Conservation (phyloP, 2,888 invertebrate genomes). For the Limenitis camilla region DNA sequence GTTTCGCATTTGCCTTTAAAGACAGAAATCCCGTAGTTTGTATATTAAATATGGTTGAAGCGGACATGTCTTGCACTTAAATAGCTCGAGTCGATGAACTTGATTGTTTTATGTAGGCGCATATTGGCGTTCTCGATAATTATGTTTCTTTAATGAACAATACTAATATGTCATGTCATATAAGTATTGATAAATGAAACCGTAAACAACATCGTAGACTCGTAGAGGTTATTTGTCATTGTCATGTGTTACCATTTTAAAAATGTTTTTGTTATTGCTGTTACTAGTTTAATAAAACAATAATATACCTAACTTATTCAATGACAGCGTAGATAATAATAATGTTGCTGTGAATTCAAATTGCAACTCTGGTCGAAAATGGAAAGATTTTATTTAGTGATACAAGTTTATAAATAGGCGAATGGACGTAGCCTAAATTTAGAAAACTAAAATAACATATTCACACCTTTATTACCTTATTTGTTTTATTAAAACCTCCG, state of each 20-base stretch:
- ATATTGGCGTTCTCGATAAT: constrained; percentile 2
- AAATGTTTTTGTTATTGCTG: no score
- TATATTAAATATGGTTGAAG: constrained; percentile 37
- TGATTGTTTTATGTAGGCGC: constrained; percentile 33
- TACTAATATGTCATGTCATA: background rate
- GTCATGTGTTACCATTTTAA: background rate
- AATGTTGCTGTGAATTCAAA: background rate
- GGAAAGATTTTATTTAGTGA: no score
- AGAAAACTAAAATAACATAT: background rate
- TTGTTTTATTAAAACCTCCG: constrained; percentile 2
- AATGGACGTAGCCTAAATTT: no score
- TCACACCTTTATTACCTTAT: background rate
- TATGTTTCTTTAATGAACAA: constrained; percentile 7
- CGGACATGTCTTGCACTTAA: constrained; percentile 43
- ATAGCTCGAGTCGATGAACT: constrained; percentile 56
- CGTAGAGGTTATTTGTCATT: background rate
- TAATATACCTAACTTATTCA: no score
- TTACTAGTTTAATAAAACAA: no score
- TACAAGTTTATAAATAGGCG: no score
- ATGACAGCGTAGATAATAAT: background rate
- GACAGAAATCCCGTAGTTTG: no score
- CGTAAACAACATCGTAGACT: background rate
- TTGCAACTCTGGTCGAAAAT: no score
- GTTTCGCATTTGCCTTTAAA: no score
- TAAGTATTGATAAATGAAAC: constrained; percentile 4